Evolutionary conservation across 2,888 invertebrate species (phyloP), one percentile per base, ranked within the genome.

Genomic region (Drosophila tripunctata): DNA sequence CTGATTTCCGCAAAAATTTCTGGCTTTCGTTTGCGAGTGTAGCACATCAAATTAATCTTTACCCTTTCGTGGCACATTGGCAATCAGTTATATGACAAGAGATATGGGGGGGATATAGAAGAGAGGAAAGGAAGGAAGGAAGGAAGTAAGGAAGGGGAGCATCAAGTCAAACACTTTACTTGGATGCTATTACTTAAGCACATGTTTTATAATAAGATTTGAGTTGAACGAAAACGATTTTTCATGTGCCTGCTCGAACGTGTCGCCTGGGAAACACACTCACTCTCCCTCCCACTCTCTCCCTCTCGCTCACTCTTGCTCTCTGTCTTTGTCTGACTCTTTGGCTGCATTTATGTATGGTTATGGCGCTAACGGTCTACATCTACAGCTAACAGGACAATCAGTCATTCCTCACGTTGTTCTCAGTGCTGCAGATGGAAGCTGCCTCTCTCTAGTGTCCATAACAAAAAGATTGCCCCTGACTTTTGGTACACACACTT

Each of bases 181-280:
- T 86, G 62, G 65, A 51, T 79, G 87, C 81, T 78, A 87, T 80
- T 80, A 87, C 82, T 80, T 80, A 87, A 81, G 88, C 88, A 82
- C 86, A 82, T 88, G 88, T 86, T 83, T 88, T 88, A 78, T 82
- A 82, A 88, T 82, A 79, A 72, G 88, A 83, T 67, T 70, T 54
- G 66, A 63, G 52, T 47, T 45, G 45, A 55, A 67, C 57, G 58
- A 27, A 64, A 78, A 79, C 81, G 72, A 81, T 81, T 87, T 81
- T 87, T 81, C 81, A 81, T 81, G 64, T 85, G 86, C 63, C 72
- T 48, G 52, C 67, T 67, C 75, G 67, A 86, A 87, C 81, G 86
- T 81, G 86, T 82, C 87, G 81, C 67, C 56, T 40, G 58, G 50
- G 40, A 54, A 36, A 41, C 30, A n/a, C n/a, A n/a, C 6, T 15